Evolutionary conservation across 2,888 invertebrate species (phyloP), one percentile per base, ranked within the genome.

Genomic region (Monoplex corrugatus): DNA sequence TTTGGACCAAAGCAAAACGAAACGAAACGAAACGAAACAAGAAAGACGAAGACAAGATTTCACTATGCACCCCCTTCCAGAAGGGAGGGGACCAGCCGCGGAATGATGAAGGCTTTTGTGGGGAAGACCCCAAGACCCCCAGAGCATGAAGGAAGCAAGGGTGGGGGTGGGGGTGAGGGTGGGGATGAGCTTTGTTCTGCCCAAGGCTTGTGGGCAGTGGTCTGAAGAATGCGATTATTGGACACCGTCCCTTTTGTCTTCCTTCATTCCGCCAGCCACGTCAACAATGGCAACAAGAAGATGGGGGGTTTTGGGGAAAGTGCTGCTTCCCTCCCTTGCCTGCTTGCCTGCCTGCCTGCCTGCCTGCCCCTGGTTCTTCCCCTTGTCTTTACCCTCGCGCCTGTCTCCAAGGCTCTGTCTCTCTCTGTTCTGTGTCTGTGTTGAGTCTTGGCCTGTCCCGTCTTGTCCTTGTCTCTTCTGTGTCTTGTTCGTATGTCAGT

Each of bases 161-260:
- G n/a, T n/a, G 72, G n/a, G n/a, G 72, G n/a, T n/a, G 72, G 3
- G 72, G 16, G 2, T 32, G 78, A 2, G 38, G 78, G 8, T 13
- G 8, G 19, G 50, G 8, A 32, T 2, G 23, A 32, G 86, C 86
- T 86, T 86, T 86, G 86, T 86, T 86, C 75, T 68, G 75, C 2
- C 43, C 28, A 28, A 16, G 86, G 86, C 68, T n/a, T 35, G 84
- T 44, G 72, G 75, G 72, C 72, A 75, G 72, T 72, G 72, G 86
- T 16, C 75, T 86, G 86, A 86, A 86, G 86, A 86, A 86, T 75
- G 86, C 75, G 86, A 86, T 86, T 86, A 86, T 75, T 75, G 86
- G 86, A 43, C 72, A 86, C 44, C 86, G 23, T 43, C 44, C 72
- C 86, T 72, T 86, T 86, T 86, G 86, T 86, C 86, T 75, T 86